A percentile compares a stretch with the other conserved stretches of the same genome.
phyloP scores from a whole-genome alignment of 2,797 vertebrate species.

The Enteromius unitaeniatus region DNA sequence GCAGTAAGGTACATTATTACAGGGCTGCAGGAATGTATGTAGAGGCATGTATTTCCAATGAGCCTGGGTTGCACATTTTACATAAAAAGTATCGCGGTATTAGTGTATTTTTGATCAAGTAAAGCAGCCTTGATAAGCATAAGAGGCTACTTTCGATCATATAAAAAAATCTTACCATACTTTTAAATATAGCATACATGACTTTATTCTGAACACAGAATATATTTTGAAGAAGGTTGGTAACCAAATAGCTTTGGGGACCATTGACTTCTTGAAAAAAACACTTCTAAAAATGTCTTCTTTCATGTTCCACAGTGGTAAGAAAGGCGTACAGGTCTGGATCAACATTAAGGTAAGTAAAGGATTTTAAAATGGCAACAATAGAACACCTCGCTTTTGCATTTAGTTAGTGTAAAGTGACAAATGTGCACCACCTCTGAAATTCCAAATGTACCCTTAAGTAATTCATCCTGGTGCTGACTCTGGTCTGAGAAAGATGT shows the following conservation, averaged over 20 bases:
- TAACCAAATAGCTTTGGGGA: neutral
- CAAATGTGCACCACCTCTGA: neutral
- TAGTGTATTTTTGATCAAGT: neutral
- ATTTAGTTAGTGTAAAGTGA: constrained; percentile 4
- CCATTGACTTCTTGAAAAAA: no score
- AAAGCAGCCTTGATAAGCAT: neutral
- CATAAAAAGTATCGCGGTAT: neutral
- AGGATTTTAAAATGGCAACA: neutral
- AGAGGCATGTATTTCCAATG: no score
- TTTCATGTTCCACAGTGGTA: no score
- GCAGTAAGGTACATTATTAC: no score
- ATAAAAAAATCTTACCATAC: neutral
- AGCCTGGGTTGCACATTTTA: no score
- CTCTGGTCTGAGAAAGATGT: neutral
- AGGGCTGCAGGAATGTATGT: no score
- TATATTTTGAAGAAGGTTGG: neutral
- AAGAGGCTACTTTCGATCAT: neutral
- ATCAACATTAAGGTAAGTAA: neutral
- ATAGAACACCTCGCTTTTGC: neutral
- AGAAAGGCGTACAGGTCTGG: neutral
- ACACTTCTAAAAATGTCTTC: no score
- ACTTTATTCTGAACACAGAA: neutral
- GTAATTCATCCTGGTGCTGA: neutral
- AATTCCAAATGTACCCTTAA: neutral
- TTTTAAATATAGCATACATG: neutral